phyloP scores from a whole-genome alignment of 1,140 invertebrate genomes.

The Drosophila miranda region DNA sequence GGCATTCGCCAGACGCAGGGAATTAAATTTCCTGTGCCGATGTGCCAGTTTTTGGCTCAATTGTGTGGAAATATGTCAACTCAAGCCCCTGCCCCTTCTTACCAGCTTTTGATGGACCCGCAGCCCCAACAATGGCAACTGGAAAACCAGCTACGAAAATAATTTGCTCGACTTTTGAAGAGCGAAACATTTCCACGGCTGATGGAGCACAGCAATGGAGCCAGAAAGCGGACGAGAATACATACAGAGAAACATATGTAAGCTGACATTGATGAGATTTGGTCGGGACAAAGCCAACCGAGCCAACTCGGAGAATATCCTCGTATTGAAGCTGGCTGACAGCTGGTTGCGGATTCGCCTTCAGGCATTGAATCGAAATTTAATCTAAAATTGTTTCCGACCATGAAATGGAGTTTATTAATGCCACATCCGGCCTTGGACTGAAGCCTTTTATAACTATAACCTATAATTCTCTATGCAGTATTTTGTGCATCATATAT shows the following conservation, averaged over 20 bases:
- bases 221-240: slow-evolving; percentile 1
- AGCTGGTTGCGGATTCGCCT: slow-evolving; percentile 5
- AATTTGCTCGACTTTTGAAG: slow-evolving; percentile 38
- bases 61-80: slow-evolving; percentile 68
- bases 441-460: no score
- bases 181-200: slow-evolving; percentile 29
- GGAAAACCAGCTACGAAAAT: slow-evolving; percentile 26
- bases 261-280: slow-evolving; percentile 75
- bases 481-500: no score
- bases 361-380: slow-evolving; percentile 35
- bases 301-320: not conserved
- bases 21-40: slow-evolving; percentile 66
- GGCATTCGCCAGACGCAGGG: slow-evolving; percentile 44
- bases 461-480: no score
- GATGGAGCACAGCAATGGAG: not conserved
- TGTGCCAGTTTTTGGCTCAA: slow-evolving; percentile 61
- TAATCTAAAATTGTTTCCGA: slow-evolving; percentile 13
- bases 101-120: slow-evolving; percentile 13
- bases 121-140: slow-evolving; percentile 41
- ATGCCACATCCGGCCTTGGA: no score
- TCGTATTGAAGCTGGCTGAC: slow-evolving; percentile 17
- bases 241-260: slow-evolving; percentile 24
- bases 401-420: no score
- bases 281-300: slow-evolving; percentile 5
- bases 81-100: slow-evolving; percentile 16